Percentiles rank a stretch among this genome's conserved stretches.
Conservation (phyloP, 1,140 invertebrate species). For the Leptonema lineaticorne region DNA sequence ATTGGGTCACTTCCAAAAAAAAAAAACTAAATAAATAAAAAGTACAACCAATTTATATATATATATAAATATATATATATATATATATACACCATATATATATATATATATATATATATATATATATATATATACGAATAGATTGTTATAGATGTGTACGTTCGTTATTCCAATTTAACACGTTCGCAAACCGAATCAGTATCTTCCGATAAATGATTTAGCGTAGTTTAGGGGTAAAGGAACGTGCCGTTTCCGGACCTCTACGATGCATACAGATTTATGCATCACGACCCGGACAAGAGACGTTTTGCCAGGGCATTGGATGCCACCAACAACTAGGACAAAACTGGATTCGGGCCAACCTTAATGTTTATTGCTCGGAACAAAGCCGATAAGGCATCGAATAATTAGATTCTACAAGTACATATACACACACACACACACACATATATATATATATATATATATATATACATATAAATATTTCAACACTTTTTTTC, state of each 20-base stretch:
- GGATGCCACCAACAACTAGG: not conserved
- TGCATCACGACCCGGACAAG: constrained; percentile 7
- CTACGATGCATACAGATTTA: constrained; percentile 15
- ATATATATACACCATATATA: no score
- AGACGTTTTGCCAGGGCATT: not conserved
- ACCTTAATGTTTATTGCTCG: constrained; percentile 14
- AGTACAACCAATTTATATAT: no score
- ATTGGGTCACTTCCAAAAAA: no score
- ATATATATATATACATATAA: not conserved
- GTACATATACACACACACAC: no score
- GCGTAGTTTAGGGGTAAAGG: not conserved
- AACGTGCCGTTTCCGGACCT: constrained; percentile 2
- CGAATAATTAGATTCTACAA: constrained; percentile 22
- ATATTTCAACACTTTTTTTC: no score
- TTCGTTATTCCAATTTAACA: not conserved
- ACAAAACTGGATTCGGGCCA: constrained; percentile 5
- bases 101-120: no score
- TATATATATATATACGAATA: no score
- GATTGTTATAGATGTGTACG: no score
- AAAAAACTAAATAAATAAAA: no score
- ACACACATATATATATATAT: not conserved
- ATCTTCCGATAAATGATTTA: constrained; percentile 17
- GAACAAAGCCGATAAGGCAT: constrained; percentile 15
- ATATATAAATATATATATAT: no score
- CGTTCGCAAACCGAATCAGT: constrained; percentile 15